A percentile compares a stretch with the other conserved stretches of the same genome.
Evolutionary conservation across 1,140 invertebrate species (phyloP).

Genomic region (Scaptomyza montana): DNA sequence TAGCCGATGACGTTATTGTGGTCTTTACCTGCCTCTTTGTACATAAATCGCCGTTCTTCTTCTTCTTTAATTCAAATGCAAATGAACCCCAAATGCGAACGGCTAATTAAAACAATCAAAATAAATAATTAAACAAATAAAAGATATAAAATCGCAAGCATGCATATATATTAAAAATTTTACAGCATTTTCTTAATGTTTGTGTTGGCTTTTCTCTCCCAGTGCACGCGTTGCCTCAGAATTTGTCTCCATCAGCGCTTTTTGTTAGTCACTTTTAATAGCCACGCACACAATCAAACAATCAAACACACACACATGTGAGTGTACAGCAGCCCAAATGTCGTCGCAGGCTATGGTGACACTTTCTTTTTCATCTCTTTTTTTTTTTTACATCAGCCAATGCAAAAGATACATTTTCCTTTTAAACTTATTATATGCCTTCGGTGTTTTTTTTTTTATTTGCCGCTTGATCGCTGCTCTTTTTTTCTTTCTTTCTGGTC

Average conservation of each 20-base stretch:
- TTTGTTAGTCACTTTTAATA: conserved; percentile 68
- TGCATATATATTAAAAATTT: conserved; percentile 33
- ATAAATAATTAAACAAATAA: conserved; percentile 55
- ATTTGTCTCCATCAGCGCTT: conserved; percentile 54
- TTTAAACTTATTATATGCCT: conserved; percentile 38
- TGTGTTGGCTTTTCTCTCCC: conserved; percentile 2
- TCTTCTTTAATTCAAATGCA: conserved; percentile 44
- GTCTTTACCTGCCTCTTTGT: conserved; percentile 52
- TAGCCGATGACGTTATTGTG: conserved; percentile 67
- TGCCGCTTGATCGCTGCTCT: conserved; percentile 48
- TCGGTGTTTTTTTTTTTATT: conserved; percentile 10
- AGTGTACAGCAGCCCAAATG: conserved; percentile 27
- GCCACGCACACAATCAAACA: conserved; percentile 42
- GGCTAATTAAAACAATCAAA: conserved; percentile 66
- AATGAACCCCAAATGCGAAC: conserved; percentile 54
- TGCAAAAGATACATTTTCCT: conserved; percentile 57
- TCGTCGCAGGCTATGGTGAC: conserved; percentile 48
- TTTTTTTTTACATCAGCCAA: conserved; percentile 44
- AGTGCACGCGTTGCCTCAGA: conserved; percentile 26
- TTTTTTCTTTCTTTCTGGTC: conserved; percentile 42
- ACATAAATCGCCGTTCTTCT: conserved; percentile 23
- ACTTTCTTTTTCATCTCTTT: conserved; percentile 77
- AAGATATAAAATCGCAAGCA: conserved; percentile 24
- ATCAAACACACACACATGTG: conserved; percentile 1
- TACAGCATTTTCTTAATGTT: conserved; percentile 22